phyloP scores from a whole-genome alignment of 1,140 invertebrate genomes.

The Drosophila lowei region DNA sequence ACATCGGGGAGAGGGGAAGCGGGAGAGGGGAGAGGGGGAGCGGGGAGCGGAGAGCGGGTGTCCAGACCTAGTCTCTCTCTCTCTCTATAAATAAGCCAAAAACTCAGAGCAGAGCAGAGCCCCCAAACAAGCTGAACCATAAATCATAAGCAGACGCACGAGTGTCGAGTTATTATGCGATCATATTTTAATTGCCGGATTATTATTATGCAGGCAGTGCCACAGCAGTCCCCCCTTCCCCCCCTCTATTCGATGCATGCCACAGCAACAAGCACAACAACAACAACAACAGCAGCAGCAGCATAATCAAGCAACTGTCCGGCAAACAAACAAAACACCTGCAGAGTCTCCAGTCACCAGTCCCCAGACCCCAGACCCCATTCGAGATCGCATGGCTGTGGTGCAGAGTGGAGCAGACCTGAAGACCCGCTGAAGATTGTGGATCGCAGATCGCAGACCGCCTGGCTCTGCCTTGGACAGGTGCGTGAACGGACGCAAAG shows the following conservation, averaged over 20 bases:
- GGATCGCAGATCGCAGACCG: slow-evolving; percentile 61
- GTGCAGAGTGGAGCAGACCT: slow-evolving; percentile 20
- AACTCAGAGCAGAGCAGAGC: slow-evolving; percentile 7
- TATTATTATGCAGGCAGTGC: slow-evolving; percentile 73
- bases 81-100: slow-evolving; percentile 69
- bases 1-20: too few species aligned
- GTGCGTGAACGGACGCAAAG: slow-evolving; percentile 56
- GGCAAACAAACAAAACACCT: slow-evolving; percentile 76
- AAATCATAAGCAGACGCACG: slow-evolving; percentile 78
- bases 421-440: slow-evolving; percentile 36
- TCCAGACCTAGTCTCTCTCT: slow-evolving; percentile 20
- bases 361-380: slow-evolving; percentile 12
- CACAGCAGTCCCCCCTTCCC: slow-evolving; percentile 2
- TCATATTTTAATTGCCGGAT: slow-evolving; percentile 82
- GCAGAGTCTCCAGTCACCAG: slow-evolving; percentile 24
- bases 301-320: slow-evolving; percentile 42
- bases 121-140: slow-evolving; percentile 65
- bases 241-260: neutral
- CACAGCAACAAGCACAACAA: slow-evolving; percentile 6
- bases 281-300: slow-evolving; percentile 26
- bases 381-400: slow-evolving; percentile 19
- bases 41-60: neutral
- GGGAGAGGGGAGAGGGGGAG: neutral
- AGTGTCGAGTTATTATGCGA: slow-evolving; percentile 82
- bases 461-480: slow-evolving; percentile 72